Evolutionary conservation across 30 jellyfish, hydroid and myxozoan species (phyloP).

Genomic region (Haliclystus octoradiatus): DNA sequence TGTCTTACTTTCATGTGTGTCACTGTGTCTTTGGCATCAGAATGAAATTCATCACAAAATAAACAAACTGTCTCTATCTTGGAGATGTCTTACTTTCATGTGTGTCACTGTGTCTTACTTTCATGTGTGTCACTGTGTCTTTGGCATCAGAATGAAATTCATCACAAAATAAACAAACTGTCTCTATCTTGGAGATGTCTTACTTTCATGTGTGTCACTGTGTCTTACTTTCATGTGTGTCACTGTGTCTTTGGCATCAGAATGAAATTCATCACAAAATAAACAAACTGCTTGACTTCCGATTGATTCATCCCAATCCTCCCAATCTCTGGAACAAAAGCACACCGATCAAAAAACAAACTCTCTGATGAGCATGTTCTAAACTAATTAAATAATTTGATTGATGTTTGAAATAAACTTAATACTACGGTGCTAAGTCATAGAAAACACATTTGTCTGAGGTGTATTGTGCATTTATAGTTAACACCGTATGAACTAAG

Average conservation of each 20-base stretch:
- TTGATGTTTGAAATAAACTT: too few relatives aligned
- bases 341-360: neutral
- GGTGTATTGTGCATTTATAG: too few relatives aligned
- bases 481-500: too few relatives aligned
- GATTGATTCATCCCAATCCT: conserved; percentile 73
- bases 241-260: conserved; percentile 26
- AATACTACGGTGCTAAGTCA: too few relatives aligned
- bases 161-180: conserved; percentile 60
- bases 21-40: conserved; percentile 25
- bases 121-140: conserved; percentile 57
- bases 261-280: conserved; percentile 51
- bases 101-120: conserved; percentile 20
- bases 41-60: conserved; percentile 43
- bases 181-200: too few relatives aligned
- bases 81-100: too few relatives aligned
- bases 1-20: conserved; percentile 68
- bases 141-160: conserved; percentile 27
- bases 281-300: conserved; percentile 41
- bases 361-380: too few relatives aligned
- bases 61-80: too few relatives aligned
- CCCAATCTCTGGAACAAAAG: conserved; percentile 61
- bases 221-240: conserved; percentile 74
- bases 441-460: too few relatives aligned
- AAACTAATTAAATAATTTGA: too few relatives aligned
- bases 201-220: too few relatives aligned